These are phyloP conservation scores for Actenoides hombroni DNA, from an alignment of 2,113 vertebrate species.

Conservation along the genomic window DNA sequence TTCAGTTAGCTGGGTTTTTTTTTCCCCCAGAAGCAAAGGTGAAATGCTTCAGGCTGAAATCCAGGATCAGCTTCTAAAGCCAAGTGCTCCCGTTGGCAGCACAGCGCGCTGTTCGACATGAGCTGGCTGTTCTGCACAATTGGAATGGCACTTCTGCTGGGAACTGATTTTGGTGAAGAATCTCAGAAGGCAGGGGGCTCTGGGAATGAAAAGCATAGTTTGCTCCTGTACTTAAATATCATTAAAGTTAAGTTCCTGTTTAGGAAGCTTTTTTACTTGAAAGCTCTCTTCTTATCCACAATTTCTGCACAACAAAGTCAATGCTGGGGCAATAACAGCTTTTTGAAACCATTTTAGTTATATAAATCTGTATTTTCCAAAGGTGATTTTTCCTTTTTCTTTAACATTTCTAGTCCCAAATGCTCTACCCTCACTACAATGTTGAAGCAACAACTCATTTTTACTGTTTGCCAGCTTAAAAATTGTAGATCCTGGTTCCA, in stretches of 20 bases:
- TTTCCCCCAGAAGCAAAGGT: neutral
- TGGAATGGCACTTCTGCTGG: neutral
- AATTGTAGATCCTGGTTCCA: neutral
- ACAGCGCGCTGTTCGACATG: neutral
- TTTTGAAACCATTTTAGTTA: neutral
- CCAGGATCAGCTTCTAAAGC: neutral
- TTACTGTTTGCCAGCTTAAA: neutral
- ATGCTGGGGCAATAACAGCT: neutral
- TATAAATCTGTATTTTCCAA: neutral
- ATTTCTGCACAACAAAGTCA: neutral
- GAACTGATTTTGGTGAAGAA: neutral
- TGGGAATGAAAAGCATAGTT: neutral
- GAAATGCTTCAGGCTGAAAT: neutral
- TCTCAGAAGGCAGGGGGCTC: neutral
- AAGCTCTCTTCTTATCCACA: neutral
- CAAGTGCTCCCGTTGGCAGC: neutral
- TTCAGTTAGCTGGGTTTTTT: neutral
- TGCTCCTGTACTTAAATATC: neutral
- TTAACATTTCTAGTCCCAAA: neutral
- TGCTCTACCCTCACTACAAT: neutral
- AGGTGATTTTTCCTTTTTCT: neutral
- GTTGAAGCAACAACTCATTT: neutral
- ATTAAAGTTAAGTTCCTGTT: neutral
- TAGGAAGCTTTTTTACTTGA: neutral
- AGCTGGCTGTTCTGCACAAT: neutral